Conservation (phyloP, 1,140 invertebrate species). For the Polypedilum pembai region DNA sequence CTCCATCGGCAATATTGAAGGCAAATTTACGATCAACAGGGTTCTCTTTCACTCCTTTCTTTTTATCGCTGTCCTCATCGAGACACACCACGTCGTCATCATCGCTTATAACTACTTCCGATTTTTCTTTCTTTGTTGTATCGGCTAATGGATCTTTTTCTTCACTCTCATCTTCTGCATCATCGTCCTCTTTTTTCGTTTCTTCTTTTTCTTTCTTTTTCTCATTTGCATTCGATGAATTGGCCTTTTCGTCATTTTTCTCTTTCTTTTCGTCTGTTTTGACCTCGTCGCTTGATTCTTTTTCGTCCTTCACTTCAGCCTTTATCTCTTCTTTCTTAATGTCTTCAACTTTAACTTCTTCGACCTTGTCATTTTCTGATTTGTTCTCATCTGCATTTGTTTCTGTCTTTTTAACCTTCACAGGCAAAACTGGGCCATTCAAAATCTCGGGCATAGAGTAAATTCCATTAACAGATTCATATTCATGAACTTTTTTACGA, state of each 20-base stretch:
- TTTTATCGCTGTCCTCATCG: slow-evolving; percentile 47
- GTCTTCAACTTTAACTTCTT: slow-evolving; percentile 38
- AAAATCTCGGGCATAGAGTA: slow-evolving; percentile 95
- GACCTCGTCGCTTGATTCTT: neutral
- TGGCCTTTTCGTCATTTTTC: too few relatives aligned
- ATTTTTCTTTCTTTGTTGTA: neutral
- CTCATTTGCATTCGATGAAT: too few relatives aligned
- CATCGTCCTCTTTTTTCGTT: slow-evolving; percentile 42
- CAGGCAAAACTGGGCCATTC: slow-evolving; percentile 66
- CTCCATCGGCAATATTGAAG: slow-evolving; percentile 99
- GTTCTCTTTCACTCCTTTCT: slow-evolving; percentile 46
- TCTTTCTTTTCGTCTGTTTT: slow-evolving; percentile 37
- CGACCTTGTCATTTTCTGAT: slow-evolving; percentile 24
- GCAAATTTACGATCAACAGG: slow-evolving; percentile 82
- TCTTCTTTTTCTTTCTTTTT: slow-evolving; percentile 30
- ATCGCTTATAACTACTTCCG: slow-evolving; percentile 33
- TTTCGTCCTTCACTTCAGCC: slow-evolving; percentile 42
- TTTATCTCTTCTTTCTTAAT: slow-evolving; percentile 38
- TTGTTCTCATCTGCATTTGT: slow-evolving; percentile 34
- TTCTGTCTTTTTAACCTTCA: slow-evolving; percentile 42
- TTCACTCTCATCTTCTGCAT: slow-evolving; percentile 35
- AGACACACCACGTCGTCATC: slow-evolving; percentile 52
- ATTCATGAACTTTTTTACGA: slow-evolving; percentile 98
- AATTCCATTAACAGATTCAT: slow-evolving; percentile 95
- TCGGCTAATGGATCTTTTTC: slow-evolving; percentile 32